Conservation (phyloP, 2,888 invertebrate genomes). For the Sminthurinus aureus region DNA sequence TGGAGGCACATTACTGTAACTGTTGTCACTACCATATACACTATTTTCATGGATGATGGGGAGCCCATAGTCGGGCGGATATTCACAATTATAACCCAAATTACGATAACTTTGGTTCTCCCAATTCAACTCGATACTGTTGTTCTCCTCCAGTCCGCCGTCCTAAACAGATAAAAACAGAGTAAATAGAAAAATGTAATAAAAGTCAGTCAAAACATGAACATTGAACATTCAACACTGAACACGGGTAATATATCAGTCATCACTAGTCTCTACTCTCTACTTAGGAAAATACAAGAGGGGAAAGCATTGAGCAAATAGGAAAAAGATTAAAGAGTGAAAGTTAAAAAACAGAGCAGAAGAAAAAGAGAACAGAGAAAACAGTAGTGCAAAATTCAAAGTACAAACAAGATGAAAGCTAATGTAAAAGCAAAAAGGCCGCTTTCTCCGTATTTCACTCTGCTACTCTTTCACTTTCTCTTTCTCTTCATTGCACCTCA, state of each 20-base stretch:
- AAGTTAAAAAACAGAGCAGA: too few relatives aligned
- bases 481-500: constrained; percentile 16
- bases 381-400: background rate
- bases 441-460: background rate
- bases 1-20: constrained; percentile 49
- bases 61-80: constrained; percentile 81
- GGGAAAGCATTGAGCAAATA: too few relatives aligned
- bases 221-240: background rate
- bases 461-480: background rate
- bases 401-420: too few relatives aligned
- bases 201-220: background rate
- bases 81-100: constrained; percentile 64
- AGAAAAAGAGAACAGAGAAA: too few relatives aligned
- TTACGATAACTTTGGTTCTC: constrained; percentile 60
- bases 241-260: background rate
- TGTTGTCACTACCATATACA: constrained; percentile 55
- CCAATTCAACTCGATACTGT: constrained; percentile 60
- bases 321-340: too few relatives aligned
- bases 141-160: constrained; percentile 56
- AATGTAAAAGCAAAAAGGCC: background rate
- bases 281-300: background rate
- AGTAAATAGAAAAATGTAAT: background rate
- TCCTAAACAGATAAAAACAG: constrained; percentile 42
- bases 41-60: constrained; percentile 67
- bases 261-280: too few relatives aligned